Base-by-base conservation (phyloP, 2,888 invertebrate species). In the Mesorhabditis spiculigera region DNA sequence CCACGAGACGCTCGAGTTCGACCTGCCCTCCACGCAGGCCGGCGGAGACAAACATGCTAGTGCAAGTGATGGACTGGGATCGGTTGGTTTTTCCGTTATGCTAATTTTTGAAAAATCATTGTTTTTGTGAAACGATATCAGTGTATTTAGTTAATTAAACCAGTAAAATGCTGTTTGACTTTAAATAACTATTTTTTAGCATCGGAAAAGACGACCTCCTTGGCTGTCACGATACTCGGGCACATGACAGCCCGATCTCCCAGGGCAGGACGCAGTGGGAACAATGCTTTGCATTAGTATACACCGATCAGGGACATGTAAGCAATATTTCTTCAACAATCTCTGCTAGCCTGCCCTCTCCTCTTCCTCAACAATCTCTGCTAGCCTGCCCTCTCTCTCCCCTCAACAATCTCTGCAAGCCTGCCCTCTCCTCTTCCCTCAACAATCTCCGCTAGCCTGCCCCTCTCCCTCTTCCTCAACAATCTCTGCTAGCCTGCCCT, bases 1-100 rank as follows among this genome's bases (percentile, higher is more conserved):
- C 88, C 95, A 95, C 86, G 95, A 95, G 86, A 93, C 94, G 0
- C 88, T 95, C 75, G 93, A 94, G 8, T 95, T 95, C 86, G 95
- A 95, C 85, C 91, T 95, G 13, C 92, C 93, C 0, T 90, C 91
- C 6, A 91, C 91, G 70, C 93, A 92, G 84, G 90, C 92, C 58
- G 91, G 50, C n/a, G 8, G 93, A 93, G 79, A 91, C 93, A 75
- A 91, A 91, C 75, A 89, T 93, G 63, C 89, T 93, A 66, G 90
- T 93, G 75, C 93, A 93, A 89, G 92, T 93, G 73, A 92, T 93
- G n/a, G n/a, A n/a, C n/a, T n/a, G n/a, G n/a, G n/a, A n/a, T n/a
- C n/a, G n/a, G n/a, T n/a, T n/a, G n/a, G 82, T 8, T 13, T 50
- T 67, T 13, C 5, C 50, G 13, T 71, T 6, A 58, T 5, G 10